A percentile compares a stretch with the other conserved stretches of the same genome.
phyloP scores from a whole-genome alignment of 2,113 vertebrate species.

The Eptatretus burgeri region DNA sequence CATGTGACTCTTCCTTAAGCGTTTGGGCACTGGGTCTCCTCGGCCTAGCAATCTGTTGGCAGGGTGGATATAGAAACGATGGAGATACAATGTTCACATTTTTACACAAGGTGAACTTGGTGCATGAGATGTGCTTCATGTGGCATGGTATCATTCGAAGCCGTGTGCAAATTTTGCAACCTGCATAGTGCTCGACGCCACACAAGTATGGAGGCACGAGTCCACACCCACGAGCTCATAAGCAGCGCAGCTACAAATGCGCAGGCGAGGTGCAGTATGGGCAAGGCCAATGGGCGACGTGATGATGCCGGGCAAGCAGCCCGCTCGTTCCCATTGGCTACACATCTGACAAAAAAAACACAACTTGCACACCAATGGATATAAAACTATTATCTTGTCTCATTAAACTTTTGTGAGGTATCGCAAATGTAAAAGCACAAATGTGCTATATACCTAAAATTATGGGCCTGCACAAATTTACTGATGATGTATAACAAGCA shows the following conservation, averaged over 20 bases:
- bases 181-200: conserved; percentile 94
- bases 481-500: not conserved
- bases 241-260: conserved; percentile 88
- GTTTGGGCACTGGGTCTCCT: conserved; percentile 66
- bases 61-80: too few relatives aligned
- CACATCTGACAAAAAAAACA: conserved; percentile 25
- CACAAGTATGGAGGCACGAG: conserved; percentile 82
- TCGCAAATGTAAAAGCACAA: too few relatives aligned
- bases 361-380: not conserved
- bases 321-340: conserved; percentile 44
- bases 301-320: conserved; percentile 29
- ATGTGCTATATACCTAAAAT: too few relatives aligned
- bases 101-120: too few relatives aligned
- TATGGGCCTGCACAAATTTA: not conserved
- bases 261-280: conserved; percentile 95
- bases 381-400: too few relatives aligned
- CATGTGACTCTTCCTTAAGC: conserved; percentile 97
- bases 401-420: too few relatives aligned
- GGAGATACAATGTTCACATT: too few relatives aligned
- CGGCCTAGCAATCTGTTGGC: conserved; percentile 42
- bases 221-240: conserved; percentile 99
- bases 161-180: conserved; percentile 16
- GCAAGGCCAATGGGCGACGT: conserved; percentile 74
- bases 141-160: too few relatives aligned
- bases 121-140: too few relatives aligned